Conservation (phyloP, 2,113 vertebrate genomes). For the Salvelinus alpinus region DNA sequence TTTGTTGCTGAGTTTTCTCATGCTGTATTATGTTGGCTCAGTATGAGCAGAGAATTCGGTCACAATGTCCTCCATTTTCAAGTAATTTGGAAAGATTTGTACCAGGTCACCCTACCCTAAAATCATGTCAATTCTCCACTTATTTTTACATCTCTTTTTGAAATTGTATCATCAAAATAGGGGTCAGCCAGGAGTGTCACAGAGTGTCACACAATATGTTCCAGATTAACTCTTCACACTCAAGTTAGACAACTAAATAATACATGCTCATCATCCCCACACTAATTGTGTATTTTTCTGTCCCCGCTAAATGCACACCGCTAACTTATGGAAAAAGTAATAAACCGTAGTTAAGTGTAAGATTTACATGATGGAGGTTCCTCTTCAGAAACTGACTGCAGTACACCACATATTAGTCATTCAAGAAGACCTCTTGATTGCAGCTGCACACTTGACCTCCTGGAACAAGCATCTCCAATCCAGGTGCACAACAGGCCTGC, state of each 20-base stretch:
- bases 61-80: constrained; percentile 34
- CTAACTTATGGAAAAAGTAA: too few species aligned
- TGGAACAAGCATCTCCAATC: background rate
- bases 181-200: too few species aligned
- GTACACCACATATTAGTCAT: background rate
- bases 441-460: background rate
- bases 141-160: background rate
- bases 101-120: constrained; percentile 20
- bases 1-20: constrained; percentile 12
- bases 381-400: too few species aligned
- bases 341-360: too few species aligned
- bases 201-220: too few species aligned
- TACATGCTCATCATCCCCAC: too few species aligned
- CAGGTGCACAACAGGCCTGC: background rate
- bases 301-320: too few species aligned
- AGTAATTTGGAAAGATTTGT: constrained; percentile 32
- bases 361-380: too few species aligned
- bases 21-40: background rate
- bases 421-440: background rate
- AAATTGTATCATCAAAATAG: background rate
- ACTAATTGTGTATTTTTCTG: too few species aligned
- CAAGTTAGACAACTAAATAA: too few species aligned
- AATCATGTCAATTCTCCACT: constrained; percentile 10
- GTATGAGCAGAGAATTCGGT: constrained; percentile 30
- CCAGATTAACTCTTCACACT: too few species aligned